Evolutionary conservation across 2,888 invertebrate species (phyloP).

Genomic region (Dromius quadrimaculatus): DNA sequence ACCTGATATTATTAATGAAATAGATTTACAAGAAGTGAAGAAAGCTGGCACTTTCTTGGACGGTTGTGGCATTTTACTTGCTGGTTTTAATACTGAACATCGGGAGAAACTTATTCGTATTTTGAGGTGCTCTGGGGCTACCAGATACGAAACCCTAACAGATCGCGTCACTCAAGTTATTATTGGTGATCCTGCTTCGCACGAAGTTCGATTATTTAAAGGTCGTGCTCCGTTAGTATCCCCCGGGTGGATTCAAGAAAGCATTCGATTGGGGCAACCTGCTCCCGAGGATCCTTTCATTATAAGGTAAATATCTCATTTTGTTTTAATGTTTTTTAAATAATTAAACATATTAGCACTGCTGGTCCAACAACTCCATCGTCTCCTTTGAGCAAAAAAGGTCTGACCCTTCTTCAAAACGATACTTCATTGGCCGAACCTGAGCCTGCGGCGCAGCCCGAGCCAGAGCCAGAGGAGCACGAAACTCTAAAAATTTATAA

Average conservation of each 20-base stretch:
- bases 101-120: conserved; percentile 78
- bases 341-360: conserved; percentile 53
- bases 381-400: conserved; percentile 74
- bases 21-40: conserved; percentile 77
- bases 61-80: conserved; percentile 85
- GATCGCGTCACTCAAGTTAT: conserved; percentile 83
- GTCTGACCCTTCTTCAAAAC: conserved; percentile 33
- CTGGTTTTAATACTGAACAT: conserved; percentile 74
- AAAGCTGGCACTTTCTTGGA: conserved; percentile 86
- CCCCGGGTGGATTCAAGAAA: conserved; percentile 81
- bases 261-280: conserved; percentile 74
- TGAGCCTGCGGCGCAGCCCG: conserved; percentile 45
- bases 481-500: conserved; percentile 44
- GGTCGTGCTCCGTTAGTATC: conserved; percentile 71
- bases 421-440: conserved; percentile 27
- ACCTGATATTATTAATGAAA: conserved; percentile 61
- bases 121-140: conserved; percentile 85
- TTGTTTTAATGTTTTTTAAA: too few relatives aligned
- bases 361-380: conserved; percentile 64
- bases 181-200: conserved; percentile 72
- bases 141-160: conserved; percentile 80
- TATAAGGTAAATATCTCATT: too few relatives aligned
- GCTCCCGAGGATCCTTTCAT: conserved; percentile 69
- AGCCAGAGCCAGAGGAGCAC: conserved; percentile 54
- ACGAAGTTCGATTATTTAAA: conserved; percentile 65